Base-by-base conservation (phyloP, 2,888 invertebrate species). In the Exephanes ischioxanthus region DNA sequence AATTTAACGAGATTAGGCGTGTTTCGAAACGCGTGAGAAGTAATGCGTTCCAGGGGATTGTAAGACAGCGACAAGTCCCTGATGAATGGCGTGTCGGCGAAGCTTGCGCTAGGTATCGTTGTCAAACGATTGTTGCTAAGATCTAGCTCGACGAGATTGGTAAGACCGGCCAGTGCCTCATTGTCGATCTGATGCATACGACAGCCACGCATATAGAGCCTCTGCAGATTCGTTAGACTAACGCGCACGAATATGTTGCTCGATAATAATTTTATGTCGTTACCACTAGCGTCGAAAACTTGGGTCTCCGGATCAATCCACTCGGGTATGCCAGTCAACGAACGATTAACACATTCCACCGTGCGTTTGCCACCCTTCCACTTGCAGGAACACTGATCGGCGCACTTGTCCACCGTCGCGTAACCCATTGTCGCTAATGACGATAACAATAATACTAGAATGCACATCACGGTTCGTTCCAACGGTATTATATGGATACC, bases 311-410 rank as follows among this genome's bases (percentile, higher is more conserved):
- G 96, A 94, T 98, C 98, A 88, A 98, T 97, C 91, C 96, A 96
- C 91, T 97, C 97, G 68, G 98, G 98, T 89, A 98, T 97, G 80
- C 97, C 96, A 91, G 97, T 97, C 88, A 98, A 95, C 84, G 96
- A 96, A 84, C 97, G 96, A 94, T 97, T 97, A 92, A 97, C 96
- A 94, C 98, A 98, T 94, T 98, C 98, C 85, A 98, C 98, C 73
- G 98, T 98, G 94, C 98, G 97, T 94, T 98, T 98, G 89, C 98
- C 98, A 91, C 97, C 97, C 94, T 98, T 98, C 98, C 98, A 98
- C 94, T 98, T 98, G 95, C 98, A 98, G 91, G 96, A 96, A 94
- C 98, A 98, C 90, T 93, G 90, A 79, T 93, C 92, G 79, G 92
- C 91, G 89, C 94, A 94, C 89, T 93, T 93, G 89, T 94, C 94